Conservation (phyloP, 2,888 invertebrate genomes). For the Morpho helenor region DNA sequence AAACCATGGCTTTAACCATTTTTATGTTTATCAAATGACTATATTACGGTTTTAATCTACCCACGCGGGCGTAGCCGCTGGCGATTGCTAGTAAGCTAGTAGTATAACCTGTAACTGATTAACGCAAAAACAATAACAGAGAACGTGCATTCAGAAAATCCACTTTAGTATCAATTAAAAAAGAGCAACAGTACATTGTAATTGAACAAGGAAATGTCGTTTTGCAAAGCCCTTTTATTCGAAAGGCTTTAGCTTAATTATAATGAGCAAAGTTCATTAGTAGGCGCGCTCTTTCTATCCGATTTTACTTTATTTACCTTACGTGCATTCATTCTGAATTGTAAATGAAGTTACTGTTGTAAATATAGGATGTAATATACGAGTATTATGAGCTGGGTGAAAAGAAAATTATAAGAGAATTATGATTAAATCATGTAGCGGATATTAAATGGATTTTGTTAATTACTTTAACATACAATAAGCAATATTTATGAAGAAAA, state of each 20-base stretch:
- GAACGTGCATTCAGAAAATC: background rate
- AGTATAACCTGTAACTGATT: background rate
- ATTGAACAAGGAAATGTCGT: slow-evolving; percentile 24
- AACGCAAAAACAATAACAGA: background rate
- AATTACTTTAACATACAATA: too few relatives aligned
- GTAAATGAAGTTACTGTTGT: slow-evolving; percentile 12
- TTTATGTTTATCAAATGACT: too few relatives aligned
- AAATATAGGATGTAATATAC: background rate
- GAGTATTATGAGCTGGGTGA: background rate
- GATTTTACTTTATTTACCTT: slow-evolving; percentile 28
- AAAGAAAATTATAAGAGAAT: too few relatives aligned
- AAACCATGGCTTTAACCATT: too few relatives aligned
- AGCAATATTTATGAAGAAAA: too few relatives aligned
- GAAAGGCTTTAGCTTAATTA: slow-evolving; percentile 33
- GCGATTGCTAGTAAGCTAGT: background rate
- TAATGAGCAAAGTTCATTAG: slow-evolving; percentile 39
- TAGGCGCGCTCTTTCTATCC: slow-evolving; percentile 35
- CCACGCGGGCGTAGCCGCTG: too few relatives aligned
- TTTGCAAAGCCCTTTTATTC: slow-evolving; percentile 27
- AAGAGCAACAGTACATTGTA: slow-evolving; percentile 17
- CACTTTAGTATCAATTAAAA: slow-evolving; percentile 4
- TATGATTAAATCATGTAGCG: too few relatives aligned
- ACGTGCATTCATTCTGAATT: slow-evolving; percentile 28
- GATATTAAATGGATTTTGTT: too few relatives aligned
- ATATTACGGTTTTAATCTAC: too few relatives aligned